phyloP scores from a whole-genome alignment of 2,113 vertebrate species.

The Cheilinus undulatus region DNA sequence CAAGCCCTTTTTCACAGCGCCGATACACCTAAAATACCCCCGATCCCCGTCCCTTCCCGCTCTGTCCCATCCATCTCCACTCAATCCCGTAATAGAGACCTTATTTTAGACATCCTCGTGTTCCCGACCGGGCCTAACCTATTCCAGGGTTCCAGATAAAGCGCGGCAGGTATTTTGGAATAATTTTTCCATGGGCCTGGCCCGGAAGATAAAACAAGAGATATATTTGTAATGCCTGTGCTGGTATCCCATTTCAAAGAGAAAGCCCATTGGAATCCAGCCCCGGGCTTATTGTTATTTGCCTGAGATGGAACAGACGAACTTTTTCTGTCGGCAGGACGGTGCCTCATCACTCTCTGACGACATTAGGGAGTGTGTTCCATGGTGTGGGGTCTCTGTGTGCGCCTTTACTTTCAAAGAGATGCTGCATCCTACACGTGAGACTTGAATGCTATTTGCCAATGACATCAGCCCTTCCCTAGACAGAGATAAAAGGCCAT shows the following conservation, averaged over 20 bases:
- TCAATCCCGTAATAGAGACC: constrained; percentile 81
- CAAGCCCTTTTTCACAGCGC: constrained; percentile 76
- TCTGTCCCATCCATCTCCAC: constrained; percentile 77
- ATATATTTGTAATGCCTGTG: constrained; percentile 83
- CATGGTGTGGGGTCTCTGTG: constrained; percentile 11
- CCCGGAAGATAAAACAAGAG: constrained; percentile 84
- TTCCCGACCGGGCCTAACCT: constrained; percentile 80
- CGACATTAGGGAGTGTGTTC: constrained; percentile 68
- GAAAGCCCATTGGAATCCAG: constrained; percentile 78
- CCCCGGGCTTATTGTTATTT: constrained; percentile 82
- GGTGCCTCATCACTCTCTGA: constrained; percentile 78
- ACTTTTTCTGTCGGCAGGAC: constrained; percentile 73
- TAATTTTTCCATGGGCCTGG: constrained; percentile 84
- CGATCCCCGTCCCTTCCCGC: constrained; percentile 73
- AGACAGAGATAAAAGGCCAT: constrained; percentile 35
- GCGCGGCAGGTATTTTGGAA: constrained; percentile 84
- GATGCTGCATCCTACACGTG: constrained; percentile 50
- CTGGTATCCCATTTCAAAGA: constrained; percentile 84
- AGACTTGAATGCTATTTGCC: constrained; percentile 47
- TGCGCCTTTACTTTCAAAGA: constrained; percentile 53
- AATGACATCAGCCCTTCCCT: constrained; percentile 41
- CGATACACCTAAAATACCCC: constrained; percentile 79
- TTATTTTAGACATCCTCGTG: constrained; percentile 84
- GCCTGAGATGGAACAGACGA: constrained; percentile 81
- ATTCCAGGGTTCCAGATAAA: constrained; percentile 85